phyloP scores from a whole-genome alignment of 1,140 invertebrate species.

The Atta texana region DNA sequence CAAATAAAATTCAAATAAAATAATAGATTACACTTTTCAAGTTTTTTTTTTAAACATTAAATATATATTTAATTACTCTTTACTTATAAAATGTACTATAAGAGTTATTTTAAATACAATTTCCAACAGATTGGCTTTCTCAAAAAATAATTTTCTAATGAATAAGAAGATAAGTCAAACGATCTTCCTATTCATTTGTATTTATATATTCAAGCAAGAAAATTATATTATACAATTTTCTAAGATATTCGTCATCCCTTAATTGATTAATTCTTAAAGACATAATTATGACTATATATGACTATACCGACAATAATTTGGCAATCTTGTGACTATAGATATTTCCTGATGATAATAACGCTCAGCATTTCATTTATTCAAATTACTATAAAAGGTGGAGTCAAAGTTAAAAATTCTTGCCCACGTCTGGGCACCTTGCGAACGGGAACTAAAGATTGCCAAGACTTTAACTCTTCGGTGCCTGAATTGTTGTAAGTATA shows the following conservation, averaged over 20 bases:
- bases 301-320: conserved; percentile 19
- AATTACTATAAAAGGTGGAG: conserved; percentile 12
- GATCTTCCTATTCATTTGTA: too few species aligned
- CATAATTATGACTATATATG: not conserved
- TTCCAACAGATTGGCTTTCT: not conserved
- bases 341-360: conserved; percentile 2
- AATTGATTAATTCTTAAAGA: conserved; percentile 32
- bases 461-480: conserved; percentile 33
- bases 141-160: not conserved
- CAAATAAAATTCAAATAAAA: not conserved
- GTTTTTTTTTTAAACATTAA: not conserved
- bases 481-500: conserved; percentile 62
- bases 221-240: not conserved
- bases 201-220: too few species aligned
- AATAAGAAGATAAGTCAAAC: too few species aligned
- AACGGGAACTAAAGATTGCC: conserved; percentile 39
- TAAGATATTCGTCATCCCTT: not conserved
- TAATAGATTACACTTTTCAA: not conserved
- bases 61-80: not conserved
- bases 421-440: not conserved
- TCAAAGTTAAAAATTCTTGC: conserved; percentile 13
- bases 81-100: not conserved
- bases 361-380: not conserved
- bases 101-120: not conserved
- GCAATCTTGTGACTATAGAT: not conserved